Percentiles rank a stretch among this genome's conserved stretches.
Conservation (phyloP, 2,888 invertebrate genomes). For the Diloba caeruleocephala region DNA sequence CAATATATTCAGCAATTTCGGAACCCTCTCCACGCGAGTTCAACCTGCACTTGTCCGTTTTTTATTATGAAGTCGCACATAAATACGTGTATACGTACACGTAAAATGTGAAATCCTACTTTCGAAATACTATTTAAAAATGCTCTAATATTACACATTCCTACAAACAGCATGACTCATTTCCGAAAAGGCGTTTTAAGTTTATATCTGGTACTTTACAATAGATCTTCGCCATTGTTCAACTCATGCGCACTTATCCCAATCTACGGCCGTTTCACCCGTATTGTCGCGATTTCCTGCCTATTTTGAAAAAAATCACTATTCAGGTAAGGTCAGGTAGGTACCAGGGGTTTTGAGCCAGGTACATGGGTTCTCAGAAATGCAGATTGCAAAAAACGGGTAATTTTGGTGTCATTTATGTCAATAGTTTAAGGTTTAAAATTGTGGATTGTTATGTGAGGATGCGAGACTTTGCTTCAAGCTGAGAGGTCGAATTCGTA, state of each 20-base stretch:
- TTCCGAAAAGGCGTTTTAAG: slow-evolving; percentile 49
- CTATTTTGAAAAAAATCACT: slow-evolving; percentile 62
- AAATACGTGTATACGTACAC: too few relatives aligned
- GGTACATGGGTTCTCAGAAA: slow-evolving; percentile 50
- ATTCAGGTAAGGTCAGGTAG: slow-evolving; percentile 70
- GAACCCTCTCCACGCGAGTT: too few relatives aligned
- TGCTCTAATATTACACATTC: slow-evolving; percentile 16
- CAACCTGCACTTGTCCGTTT: too few relatives aligned
- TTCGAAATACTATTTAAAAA: slow-evolving; percentile 10
- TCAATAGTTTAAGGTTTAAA: slow-evolving; percentile 54
- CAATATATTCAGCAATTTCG: too few relatives aligned
- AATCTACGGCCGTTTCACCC: slow-evolving; percentile 67
- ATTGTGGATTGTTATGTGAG: slow-evolving; percentile 30
- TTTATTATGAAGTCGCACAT: too few relatives aligned
- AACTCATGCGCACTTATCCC: slow-evolving; percentile 59
- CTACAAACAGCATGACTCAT: slow-evolving; percentile 48
- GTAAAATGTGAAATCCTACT: too few relatives aligned
- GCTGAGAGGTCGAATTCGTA: slow-evolving; percentile 15
- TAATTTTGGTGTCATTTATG: slow-evolving; percentile 44
- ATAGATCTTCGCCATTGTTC: slow-evolving; percentile 50
- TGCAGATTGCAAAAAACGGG: slow-evolving; percentile 55
- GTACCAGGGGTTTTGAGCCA: slow-evolving; percentile 73
- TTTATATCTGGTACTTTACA: slow-evolving; percentile 49
- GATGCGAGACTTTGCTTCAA: slow-evolving; percentile 6
- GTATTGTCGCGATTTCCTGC: slow-evolving; percentile 83